phyloP scores from a whole-genome alignment of 2,797 vertebrate genomes.

The Australoheros facetus region DNA sequence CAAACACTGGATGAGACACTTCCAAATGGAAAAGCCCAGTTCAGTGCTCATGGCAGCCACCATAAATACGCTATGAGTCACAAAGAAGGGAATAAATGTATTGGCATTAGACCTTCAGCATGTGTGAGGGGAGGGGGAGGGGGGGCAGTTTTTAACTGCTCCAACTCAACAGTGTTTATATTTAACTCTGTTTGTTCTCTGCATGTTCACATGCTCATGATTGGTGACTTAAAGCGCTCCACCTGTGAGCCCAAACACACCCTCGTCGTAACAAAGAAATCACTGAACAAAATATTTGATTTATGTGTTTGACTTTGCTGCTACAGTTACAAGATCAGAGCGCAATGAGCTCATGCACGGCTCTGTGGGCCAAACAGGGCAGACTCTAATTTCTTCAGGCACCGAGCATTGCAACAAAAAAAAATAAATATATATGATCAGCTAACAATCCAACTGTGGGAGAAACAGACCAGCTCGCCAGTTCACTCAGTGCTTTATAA shows the following conservation, averaged over 20 bases:
- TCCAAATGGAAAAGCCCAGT: neutral
- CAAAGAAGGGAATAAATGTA: constrained; percentile 5
- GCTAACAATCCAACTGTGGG: neutral
- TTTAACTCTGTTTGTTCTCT: neutral
- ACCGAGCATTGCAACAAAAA: neutral
- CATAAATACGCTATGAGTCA: constrained; percentile 3
- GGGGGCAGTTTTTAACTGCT: neutral
- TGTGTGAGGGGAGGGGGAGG: neutral
- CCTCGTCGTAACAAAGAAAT: constrained; percentile 7
- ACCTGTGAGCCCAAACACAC: constrained; percentile 7
- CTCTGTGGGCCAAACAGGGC: constrained; percentile 23
- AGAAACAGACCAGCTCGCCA: neutral
- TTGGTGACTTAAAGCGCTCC: constrained; percentile 9
- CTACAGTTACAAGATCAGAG: constrained; percentile 27
- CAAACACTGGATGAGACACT: neutral
- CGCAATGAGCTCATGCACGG: constrained; percentile 1
- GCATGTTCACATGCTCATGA: neutral
- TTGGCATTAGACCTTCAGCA: neutral
- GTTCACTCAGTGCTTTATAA: neutral
- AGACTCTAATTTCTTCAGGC: constrained; percentile 18
- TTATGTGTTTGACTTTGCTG: constrained; percentile 34
- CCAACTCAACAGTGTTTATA: constrained; percentile 10
- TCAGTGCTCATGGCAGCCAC: neutral
- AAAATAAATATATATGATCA: neutral
- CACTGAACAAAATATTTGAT: constrained; percentile 33